Base-by-base conservation (phyloP, 2,797 vertebrate genomes). In the Remorina albescens region DNA sequence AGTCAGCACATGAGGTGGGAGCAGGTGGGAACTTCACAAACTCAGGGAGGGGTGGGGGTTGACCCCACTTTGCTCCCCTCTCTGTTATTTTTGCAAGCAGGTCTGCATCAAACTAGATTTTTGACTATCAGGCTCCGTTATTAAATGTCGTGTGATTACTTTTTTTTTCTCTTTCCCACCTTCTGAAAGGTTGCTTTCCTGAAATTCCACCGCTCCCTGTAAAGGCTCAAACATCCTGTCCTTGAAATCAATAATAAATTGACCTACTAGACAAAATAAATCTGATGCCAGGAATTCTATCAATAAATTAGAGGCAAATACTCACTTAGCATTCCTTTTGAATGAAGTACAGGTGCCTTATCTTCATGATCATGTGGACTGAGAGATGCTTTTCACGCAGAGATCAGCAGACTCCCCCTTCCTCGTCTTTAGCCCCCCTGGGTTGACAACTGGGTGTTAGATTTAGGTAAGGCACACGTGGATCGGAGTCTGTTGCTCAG, bases 191-290 rank as follows among this genome's bases (percentile, higher is more conserved):
- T 65, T 73, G 49, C 65, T 49, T 61, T 46, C 71, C 51, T 82
- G 82, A 91, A 90, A 89, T 89, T 93, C 85, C 87, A 59, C 79
- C 59, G 61, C 57, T 81, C 59, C 66, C 49, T 56, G 81, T 67
- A 36, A 68, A 83, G 88, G 90, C 80, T 89, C 74, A 82, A 76
- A 91, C 79, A 87, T 50, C 69, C 81, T 74, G 88, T 82, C 75
- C 73, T 73, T 69, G 1, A 84, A 90, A 91, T 94, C 92, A 89
- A 89, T 88, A 87, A 90, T 90, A 62, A 88, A 91, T 90, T 76
- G 93, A 88, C 87, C 84, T 76, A 78, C 73, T 84, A 84, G 83
- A 88, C 77, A 78, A 87, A 89, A 88, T 83, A 78, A 85, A 85
- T 84, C 58, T 70, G 65, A 81, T 85, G 80, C 82, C 85, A 83